Evolutionary conservation across 2,113 vertebrate genomes (phyloP), one percentile per base, ranked within the genome.

Genomic region (Indicator indicator): DNA sequence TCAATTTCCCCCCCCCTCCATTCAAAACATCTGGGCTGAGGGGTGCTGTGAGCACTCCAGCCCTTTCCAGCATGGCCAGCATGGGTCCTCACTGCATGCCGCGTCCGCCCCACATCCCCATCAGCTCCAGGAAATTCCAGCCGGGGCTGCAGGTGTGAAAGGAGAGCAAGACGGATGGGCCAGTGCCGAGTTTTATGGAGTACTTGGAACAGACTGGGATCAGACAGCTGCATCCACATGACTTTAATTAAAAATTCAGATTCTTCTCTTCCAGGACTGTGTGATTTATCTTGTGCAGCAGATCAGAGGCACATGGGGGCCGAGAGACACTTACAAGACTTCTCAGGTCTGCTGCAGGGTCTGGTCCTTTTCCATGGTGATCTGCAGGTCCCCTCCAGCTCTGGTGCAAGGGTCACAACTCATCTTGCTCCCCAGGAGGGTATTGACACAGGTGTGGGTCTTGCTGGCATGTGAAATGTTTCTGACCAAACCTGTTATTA

Each of bases 161-260:
- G 71, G 68, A 70, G 95, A 95, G 88, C 73, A 95, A 97, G 98
- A 97, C 48, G 73, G 86, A 96, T 91, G 94, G 88, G 96, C 93
- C 94, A 56, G 23, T 79, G 50, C 88, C 84, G 97, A 96, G 95
- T 96, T 97, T 95, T 93, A 95, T 93, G 95, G 89, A 94, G 96
- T 91, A 92, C 84, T 94, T 94, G 94, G 96, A 97, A 90, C 86
- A 82, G 91, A 59, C 76, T 17, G 2, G 92, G 68, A 90, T 94
- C 60, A 42, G 95, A 95, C 96, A 97, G 95, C 97, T 97, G 95
- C 88, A 94, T 88, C 96, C 88, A 97, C 98, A 99, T 98, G 98
- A 98, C 98, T 99, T 98, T 98, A 98, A 98, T 99, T 98, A 98
- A 98, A 98, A 97, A 96, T 97, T 98, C 97, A 98, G 98, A 98